These are phyloP conservation scores for Petrolisthes manimaculis DNA, from an alignment of 2,888 invertebrate species.

Conservation along the genomic window DNA sequence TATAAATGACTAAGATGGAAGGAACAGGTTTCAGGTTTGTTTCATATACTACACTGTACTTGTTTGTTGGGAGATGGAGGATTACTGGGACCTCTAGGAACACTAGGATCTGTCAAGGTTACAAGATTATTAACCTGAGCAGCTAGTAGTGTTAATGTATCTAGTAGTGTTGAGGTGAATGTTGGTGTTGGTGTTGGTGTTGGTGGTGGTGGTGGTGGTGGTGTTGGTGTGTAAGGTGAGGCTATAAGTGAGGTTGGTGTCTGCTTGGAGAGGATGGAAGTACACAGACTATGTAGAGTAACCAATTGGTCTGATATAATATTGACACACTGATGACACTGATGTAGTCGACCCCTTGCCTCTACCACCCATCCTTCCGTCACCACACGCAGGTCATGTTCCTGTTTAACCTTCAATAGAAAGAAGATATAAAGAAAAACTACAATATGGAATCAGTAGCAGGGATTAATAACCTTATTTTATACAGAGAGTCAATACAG, in stretches of 20 bases:
- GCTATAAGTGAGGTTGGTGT: neutral
- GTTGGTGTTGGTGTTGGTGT: too few relatives aligned
- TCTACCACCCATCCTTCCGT: conserved; percentile 63
- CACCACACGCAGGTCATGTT: conserved; percentile 50
- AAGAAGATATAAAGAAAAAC: too few relatives aligned
- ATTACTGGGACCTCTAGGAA: conserved; percentile 39
- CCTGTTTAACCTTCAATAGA: conserved; percentile 42
- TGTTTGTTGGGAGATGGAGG: conserved; percentile 24
- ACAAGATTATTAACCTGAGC: conserved; percentile 34
- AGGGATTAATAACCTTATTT: too few relatives aligned
- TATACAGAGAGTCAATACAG: too few relatives aligned
- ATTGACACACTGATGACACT: conserved; percentile 48
- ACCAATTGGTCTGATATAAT: conserved; percentile 27
- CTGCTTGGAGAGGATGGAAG: conserved; percentile 38
- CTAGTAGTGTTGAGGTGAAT: conserved; percentile 33
- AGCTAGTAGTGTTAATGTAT: conserved; percentile 22
- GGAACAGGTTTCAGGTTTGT: too few relatives aligned
- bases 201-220: too few relatives aligned
- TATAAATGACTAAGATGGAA: too few relatives aligned
- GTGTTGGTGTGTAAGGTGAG: conserved; percentile 5
- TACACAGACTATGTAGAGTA: conserved; percentile 25
- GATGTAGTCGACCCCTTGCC: conserved; percentile 55
- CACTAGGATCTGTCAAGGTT: conserved; percentile 46
- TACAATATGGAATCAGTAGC: too few relatives aligned
- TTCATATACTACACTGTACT: neutral